Evolutionary conservation across 2,113 vertebrate species (phyloP).

Genomic region (Leptocoma aspasia): DNA sequence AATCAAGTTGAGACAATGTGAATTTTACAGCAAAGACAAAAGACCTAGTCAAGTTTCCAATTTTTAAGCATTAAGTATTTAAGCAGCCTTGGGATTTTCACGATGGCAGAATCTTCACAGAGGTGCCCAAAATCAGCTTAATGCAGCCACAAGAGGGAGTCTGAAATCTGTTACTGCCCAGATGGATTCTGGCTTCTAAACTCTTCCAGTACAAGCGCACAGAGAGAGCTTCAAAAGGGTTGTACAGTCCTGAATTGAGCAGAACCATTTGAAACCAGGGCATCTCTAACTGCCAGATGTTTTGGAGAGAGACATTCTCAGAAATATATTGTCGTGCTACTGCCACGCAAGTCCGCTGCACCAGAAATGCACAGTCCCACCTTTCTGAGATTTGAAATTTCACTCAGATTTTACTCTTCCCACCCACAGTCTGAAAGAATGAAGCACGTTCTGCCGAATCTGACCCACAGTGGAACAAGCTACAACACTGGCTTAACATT

Average conservation of each 20-base stretch:
- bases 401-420: neutral
- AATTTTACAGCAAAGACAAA: neutral
- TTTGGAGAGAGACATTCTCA: neutral
- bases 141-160: slow-evolving; percentile 67
- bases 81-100: neutral
- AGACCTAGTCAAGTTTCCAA: neutral
- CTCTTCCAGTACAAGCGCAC: neutral
- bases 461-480: neutral
- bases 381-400: neutral
- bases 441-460: neutral
- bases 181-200: neutral
- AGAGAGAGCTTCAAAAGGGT: neutral
- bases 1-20: neutral
- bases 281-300: neutral
- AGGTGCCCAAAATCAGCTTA: neutral
- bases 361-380: neutral
- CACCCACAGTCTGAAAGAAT: neutral
- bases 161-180: neutral
- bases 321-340: neutral
- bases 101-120: neutral
- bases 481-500: neutral
- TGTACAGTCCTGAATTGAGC: neutral
- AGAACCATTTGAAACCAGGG: neutral
- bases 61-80: too few species aligned
- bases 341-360: neutral